Evolutionary conservation across 2,888 invertebrate species (phyloP).

Genomic region (Platycheirus rosarum): DNA sequence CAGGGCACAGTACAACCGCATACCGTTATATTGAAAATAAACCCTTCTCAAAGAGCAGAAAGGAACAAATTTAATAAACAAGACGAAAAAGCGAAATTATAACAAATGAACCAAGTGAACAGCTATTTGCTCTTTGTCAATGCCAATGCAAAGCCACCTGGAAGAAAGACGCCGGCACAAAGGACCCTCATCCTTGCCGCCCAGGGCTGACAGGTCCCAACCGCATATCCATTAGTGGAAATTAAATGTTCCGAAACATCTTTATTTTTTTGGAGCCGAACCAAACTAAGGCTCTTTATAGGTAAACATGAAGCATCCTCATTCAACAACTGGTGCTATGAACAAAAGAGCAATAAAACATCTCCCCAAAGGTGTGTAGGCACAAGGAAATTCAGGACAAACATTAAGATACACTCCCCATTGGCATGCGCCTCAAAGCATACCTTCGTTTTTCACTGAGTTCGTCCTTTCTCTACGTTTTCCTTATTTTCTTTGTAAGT

Average conservation of each 20-base stretch:
- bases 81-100: constrained; percentile 14
- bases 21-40: not conserved
- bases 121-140: constrained; percentile 39
- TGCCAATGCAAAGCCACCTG: not conserved
- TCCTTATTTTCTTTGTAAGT: not conserved
- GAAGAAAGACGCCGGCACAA: not conserved
- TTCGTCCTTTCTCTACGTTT: too few relatives aligned
- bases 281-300: constrained; percentile 13
- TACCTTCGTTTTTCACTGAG: constrained; percentile 14
- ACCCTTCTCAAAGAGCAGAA: constrained; percentile 35
- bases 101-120: constrained; percentile 47
- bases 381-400: not conserved
- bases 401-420: not conserved
- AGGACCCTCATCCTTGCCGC: not conserved
- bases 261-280: constrained; percentile 13
- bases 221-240: constrained; percentile 66
- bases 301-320: constrained; percentile 11
- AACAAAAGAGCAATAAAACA: not conserved
- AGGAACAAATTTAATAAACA: constrained; percentile 6
- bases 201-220: not conserved
- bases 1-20: not conserved
- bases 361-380: constrained; percentile 35
- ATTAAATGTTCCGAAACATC: constrained; percentile 51
- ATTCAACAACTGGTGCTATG: not conserved
- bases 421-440: constrained; percentile 28